Evolutionary conservation across 2,797 vertebrate species (phyloP).

Genomic region (Notolepis coatsorum): DNA sequence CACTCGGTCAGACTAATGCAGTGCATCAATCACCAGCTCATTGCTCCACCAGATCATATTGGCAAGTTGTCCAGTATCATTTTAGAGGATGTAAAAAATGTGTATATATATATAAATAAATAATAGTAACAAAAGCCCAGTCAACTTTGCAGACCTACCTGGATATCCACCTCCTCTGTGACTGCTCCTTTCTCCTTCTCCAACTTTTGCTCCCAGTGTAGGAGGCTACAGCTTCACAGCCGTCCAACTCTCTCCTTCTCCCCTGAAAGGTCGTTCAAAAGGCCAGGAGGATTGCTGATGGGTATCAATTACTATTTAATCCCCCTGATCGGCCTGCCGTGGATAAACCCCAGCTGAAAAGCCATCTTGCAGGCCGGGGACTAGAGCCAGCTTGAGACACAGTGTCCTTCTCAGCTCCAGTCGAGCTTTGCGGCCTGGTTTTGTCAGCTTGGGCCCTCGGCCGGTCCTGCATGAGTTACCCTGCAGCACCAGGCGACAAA

Average conservation of each 20-base stretch:
- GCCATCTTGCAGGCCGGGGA: conserved; percentile 37
- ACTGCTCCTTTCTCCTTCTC: conserved; percentile 33
- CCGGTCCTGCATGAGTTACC: conserved; percentile 57
- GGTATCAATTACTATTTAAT: conserved; percentile 85
- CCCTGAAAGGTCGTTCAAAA: conserved; percentile 76
- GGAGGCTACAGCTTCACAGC: conserved; percentile 18
- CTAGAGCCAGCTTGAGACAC: conserved; percentile 13
- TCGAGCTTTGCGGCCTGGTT: conserved; percentile 31
- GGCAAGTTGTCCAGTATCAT: too few relatives aligned
- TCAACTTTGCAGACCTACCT: conserved; percentile 37
- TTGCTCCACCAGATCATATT: too few relatives aligned
- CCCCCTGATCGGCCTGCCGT: conserved; percentile 80
- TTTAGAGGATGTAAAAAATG: too few relatives aligned
- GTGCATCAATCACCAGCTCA: too few relatives aligned
- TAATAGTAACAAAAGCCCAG: conserved; percentile 50
- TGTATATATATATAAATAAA: conserved; percentile 33
- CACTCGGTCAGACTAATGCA: too few relatives aligned
- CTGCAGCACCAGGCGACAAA: conserved; percentile 48
- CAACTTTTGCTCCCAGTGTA: conserved; percentile 21
- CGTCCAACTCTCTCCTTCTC: conserved; percentile 65
- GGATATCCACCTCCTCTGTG: too few relatives aligned
- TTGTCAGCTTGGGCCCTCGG: conserved; percentile 1
- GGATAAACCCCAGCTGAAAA: conserved; percentile 82
- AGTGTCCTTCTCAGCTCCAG: conserved; percentile 23
- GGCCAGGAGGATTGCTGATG: conserved; percentile 78